Base-by-base conservation (phyloP, 30 jellyfish, hydroid and myxozoan genomes). In the Hydra vulgaris region DNA sequence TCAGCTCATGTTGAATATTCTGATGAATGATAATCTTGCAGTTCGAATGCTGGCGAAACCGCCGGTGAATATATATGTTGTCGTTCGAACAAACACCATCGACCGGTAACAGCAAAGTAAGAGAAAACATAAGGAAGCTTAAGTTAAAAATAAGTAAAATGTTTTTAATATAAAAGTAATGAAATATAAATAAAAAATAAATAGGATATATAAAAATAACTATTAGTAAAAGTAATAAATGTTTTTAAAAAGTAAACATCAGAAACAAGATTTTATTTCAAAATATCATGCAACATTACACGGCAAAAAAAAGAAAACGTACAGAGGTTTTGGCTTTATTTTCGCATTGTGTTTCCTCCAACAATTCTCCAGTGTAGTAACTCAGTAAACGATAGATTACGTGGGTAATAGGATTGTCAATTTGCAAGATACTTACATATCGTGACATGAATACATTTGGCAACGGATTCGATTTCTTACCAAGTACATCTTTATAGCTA, bases 1-100 rank as follows among this genome's bases (percentile, higher is more conserved):
- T 94, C 99, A 22, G 96, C 95, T 96, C 99, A 94, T 8, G 99
- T 94, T 7, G 99, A 94, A 74, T 77, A 94, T 54, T 84, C 95
- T 7, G 85, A 78, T 17, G 99, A 86, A 0, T 81, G 70, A 79
- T 94, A 88, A 56, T 94, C 99, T 78, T 85, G 88, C 67, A 85
- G 40, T 81, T 86, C 95, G 76, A 94, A 94, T 7, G 99, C 96
- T 22, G 99, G 99, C 0, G 99, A 94, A 7, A 87, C 94, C 0
- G 99, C 99, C 53, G 74, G 84, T 1, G 96, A 87, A n/a, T 67
- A 54, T 74, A 82, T 80, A 82, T 24, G 87, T 86, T 54, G 86
- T 66, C 23, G 73, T 54, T 0, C 81, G 72, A 15, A 94, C 93
- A 72, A 96, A 94, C 16, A 88, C 71, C 67, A n/a, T 27, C 53